Evolutionary conservation across 1,140 invertebrate species (phyloP).

Genomic region (Nasonia giraulti): DNA sequence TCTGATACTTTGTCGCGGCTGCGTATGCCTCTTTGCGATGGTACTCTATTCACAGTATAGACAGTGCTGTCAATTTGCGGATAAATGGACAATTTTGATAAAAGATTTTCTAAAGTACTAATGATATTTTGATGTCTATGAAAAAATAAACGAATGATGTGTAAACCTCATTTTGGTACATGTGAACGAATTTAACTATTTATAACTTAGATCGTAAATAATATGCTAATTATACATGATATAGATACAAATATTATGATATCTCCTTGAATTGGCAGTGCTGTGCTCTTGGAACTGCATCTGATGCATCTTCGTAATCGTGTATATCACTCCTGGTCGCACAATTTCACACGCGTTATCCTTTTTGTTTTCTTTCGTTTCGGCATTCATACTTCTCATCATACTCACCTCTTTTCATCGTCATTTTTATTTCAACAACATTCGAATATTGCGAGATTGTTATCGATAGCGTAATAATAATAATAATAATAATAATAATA

Average conservation of each 20-base stretch:
- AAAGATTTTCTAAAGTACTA: slow-evolving; percentile 15
- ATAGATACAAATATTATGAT: neutral
- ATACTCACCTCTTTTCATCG: neutral
- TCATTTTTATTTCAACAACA: neutral
- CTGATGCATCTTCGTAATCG: slow-evolving; percentile 3
- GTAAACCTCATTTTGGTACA: slow-evolving; percentile 16
- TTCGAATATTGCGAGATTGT: slow-evolving; percentile 2
- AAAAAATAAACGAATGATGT: neutral
- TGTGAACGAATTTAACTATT: slow-evolving; percentile 11
- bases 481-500: slow-evolving; percentile 8
- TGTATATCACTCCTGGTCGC: neutral
- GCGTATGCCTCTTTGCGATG: neutral
- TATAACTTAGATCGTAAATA: neutral
- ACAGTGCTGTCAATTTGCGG: slow-evolving; percentile 34
- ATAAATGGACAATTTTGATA: slow-evolving; percentile 31
- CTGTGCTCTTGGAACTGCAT: slow-evolving; percentile 20
- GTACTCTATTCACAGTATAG: neutral
- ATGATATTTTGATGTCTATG: slow-evolving; percentile 25
- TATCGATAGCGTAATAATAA: neutral
- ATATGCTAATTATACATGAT: slow-evolving; percentile 14
- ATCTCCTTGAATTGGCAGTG: slow-evolving; percentile 26
- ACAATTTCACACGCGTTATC: neutral
- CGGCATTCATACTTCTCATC: slow-evolving; percentile 3
- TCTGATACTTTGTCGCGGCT: neutral
- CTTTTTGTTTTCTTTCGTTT: neutral